Conservation (phyloP, 2,113 vertebrate genomes). For the Alethe diademata region DNA sequence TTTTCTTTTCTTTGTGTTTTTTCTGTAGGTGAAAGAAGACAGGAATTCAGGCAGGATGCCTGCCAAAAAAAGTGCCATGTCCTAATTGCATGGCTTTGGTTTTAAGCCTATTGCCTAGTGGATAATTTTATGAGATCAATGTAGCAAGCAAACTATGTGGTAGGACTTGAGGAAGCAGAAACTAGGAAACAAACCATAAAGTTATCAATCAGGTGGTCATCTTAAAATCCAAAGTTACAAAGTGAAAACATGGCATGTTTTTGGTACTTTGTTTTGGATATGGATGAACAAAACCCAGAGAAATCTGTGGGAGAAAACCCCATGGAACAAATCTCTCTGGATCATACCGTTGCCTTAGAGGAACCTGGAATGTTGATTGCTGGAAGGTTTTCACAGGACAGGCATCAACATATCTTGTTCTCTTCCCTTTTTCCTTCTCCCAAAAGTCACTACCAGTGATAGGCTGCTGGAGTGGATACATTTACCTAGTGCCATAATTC, state of each 20-base stretch:
- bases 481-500: background rate
- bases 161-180: background rate
- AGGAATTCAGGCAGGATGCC: background rate
- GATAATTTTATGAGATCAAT: background rate
- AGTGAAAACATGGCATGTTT: rapidly evolving
- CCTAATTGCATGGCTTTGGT: background rate
- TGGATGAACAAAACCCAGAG: background rate
- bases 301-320: background rate
- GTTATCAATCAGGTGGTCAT: background rate
- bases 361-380: background rate
- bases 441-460: background rate
- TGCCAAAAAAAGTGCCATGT: background rate
- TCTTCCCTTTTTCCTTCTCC: background rate
- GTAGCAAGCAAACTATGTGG: background rate
- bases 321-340: background rate
- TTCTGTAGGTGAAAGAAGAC: background rate
- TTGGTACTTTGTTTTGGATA: background rate
- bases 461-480: background rate
- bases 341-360: background rate
- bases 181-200: background rate
- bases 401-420: background rate
- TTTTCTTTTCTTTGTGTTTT: background rate
- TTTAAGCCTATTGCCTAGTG: background rate
- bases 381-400: background rate
- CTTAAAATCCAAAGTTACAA: background rate